Percentiles rank a stretch among this genome's conserved stretches.
phyloP scores from a whole-genome alignment of 2,113 vertebrate species.

The Arothron firmamentum region DNA sequence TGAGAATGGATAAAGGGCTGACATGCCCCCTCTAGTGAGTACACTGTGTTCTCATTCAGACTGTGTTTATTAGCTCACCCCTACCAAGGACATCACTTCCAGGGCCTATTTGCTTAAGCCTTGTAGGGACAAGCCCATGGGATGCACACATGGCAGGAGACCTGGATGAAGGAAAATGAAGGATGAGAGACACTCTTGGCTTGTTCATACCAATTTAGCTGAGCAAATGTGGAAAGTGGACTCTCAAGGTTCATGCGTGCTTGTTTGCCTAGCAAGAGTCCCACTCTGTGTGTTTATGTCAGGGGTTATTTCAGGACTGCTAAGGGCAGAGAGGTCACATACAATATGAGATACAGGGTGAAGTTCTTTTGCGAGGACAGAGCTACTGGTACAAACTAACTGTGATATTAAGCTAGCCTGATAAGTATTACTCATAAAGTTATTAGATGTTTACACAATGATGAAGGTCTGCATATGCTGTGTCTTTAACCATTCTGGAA shows the following conservation, averaged over 20 bases:
- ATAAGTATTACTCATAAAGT: too few relatives aligned
- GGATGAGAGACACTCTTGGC: not conserved
- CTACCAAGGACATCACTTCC: constrained; percentile 62
- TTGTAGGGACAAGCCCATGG: constrained; percentile 58
- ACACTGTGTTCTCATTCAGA: constrained; percentile 51
- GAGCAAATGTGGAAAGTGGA: constrained; percentile 12
- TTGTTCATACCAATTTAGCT: constrained; percentile 16
- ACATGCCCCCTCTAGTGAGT: constrained; percentile 28
- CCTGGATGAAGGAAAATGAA: constrained; percentile 3
- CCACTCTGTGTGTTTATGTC: constrained; percentile 9
- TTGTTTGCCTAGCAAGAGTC: not conserved
- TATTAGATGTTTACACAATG: too few relatives aligned
- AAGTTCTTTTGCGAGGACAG: constrained; percentile 30
- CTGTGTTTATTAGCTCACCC: constrained; percentile 48
- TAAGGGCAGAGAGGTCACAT: constrained; percentile 1
- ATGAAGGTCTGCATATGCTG: too few relatives aligned
- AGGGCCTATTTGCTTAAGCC: constrained; percentile 54
- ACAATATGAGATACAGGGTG: constrained; percentile 40
- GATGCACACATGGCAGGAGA: constrained; percentile 21
- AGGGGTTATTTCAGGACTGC: constrained; percentile 33
- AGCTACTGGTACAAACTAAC: not conserved
- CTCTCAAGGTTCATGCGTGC: too few relatives aligned
- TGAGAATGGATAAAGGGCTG: constrained; percentile 26
- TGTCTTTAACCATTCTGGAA: too few relatives aligned
- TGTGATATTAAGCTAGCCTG: not conserved